These are phyloP conservation scores for Corythaixoides concolor DNA, from an alignment of 2,113 vertebrate species.

Conservation along the genomic window DNA sequence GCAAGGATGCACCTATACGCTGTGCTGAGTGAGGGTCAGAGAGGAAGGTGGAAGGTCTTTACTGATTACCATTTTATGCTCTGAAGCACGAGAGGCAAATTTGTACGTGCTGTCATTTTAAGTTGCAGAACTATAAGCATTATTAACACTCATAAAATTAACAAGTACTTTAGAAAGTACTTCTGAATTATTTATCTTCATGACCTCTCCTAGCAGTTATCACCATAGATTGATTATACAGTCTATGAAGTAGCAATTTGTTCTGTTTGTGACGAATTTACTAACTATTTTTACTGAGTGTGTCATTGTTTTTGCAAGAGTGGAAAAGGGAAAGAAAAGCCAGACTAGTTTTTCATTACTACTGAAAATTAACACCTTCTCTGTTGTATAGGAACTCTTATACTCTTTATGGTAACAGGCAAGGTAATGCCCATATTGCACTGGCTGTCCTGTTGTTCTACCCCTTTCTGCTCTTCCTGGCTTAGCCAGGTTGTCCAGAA, in stretches of 20 bases:
- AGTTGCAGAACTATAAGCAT: neutral
- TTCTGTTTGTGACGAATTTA: neutral
- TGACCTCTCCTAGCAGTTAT: neutral
- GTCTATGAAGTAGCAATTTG: neutral
- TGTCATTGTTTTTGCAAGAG: neutral
- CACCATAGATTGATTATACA: neutral
- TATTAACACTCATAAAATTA: conserved; percentile 30
- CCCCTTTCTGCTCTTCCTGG: neutral
- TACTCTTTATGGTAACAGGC: neutral
- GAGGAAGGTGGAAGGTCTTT: neutral
- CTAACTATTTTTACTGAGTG: neutral
- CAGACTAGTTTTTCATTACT: neutral
- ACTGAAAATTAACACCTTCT: neutral
- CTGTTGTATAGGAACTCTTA: neutral
- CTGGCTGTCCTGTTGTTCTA: neutral
- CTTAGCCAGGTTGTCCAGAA: neutral
- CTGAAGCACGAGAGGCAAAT: neutral
- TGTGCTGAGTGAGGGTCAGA: neutral
- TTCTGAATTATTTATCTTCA: conserved; percentile 19
- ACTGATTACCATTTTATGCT: neutral
- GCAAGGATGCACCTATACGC: neutral
- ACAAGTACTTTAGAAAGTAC: neutral
- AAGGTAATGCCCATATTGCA: neutral
- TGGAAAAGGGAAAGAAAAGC: neutral
- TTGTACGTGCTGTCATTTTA: neutral